phyloP scores from a whole-genome alignment of 37 sponge, comb jelly and placozoan species.

The Beroe ovata region DNA sequence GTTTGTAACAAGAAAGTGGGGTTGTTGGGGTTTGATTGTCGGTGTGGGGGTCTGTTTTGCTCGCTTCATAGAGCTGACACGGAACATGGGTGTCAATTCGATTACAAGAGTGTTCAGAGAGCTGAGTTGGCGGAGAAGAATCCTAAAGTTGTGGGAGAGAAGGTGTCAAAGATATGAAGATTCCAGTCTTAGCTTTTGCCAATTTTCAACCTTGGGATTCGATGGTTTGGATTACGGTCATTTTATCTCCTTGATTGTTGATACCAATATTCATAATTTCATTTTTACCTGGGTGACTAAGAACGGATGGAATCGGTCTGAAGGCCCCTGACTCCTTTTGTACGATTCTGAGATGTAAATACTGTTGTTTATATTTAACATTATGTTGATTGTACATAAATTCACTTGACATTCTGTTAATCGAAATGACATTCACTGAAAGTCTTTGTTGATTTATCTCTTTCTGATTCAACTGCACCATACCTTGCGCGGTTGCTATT shows the following conservation, averaged over 20 bases:
- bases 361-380: too few relatives aligned
- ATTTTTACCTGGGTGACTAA: neutral
- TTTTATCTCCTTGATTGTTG: neutral
- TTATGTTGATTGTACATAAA: too few relatives aligned
- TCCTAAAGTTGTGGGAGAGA: conserved; percentile 22
- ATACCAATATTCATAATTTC: neutral
- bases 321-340: neutral
- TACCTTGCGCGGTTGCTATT: neutral
- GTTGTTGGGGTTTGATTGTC: conserved; percentile 40
- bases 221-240: neutral
- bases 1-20: conserved; percentile 58
- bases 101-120: conserved; percentile 47
- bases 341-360: neutral
- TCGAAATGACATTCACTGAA: too few relatives aligned
- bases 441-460: too few relatives aligned
- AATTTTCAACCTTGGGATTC: neutral
- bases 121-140: conserved; percentile 54
- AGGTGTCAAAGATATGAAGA: conserved; percentile 24
- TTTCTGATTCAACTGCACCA: too few relatives aligned
- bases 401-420: too few relatives aligned
- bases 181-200: neutral
- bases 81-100: conserved; percentile 34
- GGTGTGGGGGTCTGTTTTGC: conserved; percentile 62
- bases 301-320: neutral
- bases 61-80: conserved; percentile 16